Evolutionary conservation across 2,797 vertebrate species (phyloP), one percentile per base, ranked within the genome.

Genomic region (Danio jaintianensis): DNA sequence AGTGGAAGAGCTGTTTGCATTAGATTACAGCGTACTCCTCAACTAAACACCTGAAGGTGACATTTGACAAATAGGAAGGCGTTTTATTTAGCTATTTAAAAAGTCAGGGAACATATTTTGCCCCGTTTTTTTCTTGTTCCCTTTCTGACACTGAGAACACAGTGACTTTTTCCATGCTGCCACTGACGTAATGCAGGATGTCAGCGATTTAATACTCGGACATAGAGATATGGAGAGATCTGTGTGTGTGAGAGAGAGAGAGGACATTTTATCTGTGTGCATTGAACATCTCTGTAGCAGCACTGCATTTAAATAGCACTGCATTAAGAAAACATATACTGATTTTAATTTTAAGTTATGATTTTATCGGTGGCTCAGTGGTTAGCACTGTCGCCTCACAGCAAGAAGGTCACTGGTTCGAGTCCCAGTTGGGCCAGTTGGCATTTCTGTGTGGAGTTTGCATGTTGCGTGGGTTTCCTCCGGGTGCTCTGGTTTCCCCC

Each of bases 171-270:
- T 36, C 71, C 47, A 29, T 63, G 13, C 43, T 58, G 72, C 55
- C 61, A 71, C 45, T 68, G 53, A 22, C 38, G 43, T 71, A 68
- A 55, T 55, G 47, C 18, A 16, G 72, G 43, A 73, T 82, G 82
- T 79, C 75, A 73, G 72, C 22, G 48, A 47, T 74, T 73, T 82
- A 55, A 78, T 64, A 48, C 43, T 50, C 56, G 55, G 52, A 53
- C 22, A 40, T 68, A 40, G 48, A 15, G 13, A 64, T 52, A 79
- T 43, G 50, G 47, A 64, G 53, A 77, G 48, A 70, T 72, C 38
- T 63, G 56, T 47, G 71, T 63, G 0, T 72, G 74, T 43, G 52
- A 10, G 43, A 56, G 7, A 63, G 64, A 38, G 16, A 45, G 40
- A 47, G 18, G 4, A 20, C 67, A 64, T 69, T 45, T 48, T 42